Conservation (phyloP, 2,888 invertebrate genomes). For the Campoletis raptor region DNA sequence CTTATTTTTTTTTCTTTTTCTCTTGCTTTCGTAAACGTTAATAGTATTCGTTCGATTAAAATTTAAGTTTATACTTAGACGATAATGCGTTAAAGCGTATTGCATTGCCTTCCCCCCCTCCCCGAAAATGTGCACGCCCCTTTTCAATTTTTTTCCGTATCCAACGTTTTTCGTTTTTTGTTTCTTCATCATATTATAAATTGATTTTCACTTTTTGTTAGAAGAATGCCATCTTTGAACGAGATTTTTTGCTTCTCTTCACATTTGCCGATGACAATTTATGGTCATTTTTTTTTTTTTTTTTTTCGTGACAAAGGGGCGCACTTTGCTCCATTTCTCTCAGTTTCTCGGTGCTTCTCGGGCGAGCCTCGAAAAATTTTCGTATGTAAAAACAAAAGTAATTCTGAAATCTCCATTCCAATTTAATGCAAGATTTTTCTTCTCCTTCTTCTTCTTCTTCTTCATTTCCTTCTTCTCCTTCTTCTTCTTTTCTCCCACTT, state of each 20-base stretch:
- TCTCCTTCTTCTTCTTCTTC: not conserved
- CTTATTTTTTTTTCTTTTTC: constrained; percentile 6
- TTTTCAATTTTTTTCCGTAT: not conserved
- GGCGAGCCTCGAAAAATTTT: constrained; percentile 38
- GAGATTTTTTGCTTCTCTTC: not conserved
- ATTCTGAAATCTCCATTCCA: not conserved
- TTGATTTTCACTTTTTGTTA: not conserved
- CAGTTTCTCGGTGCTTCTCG: constrained; percentile 16
- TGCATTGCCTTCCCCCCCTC: constrained; percentile 89
- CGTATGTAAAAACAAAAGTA: not conserved
- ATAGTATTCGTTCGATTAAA: constrained; percentile 68
- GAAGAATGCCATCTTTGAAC: not conserved
- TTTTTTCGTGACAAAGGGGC: not conserved
- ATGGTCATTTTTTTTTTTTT: not conserved
- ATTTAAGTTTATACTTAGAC: constrained; percentile 81
- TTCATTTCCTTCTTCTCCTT: not conserved
- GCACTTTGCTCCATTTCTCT: not conserved
- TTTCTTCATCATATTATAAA: not conserved
- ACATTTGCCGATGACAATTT: not conserved
- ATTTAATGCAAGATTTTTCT: not conserved
- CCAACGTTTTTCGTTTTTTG: not conserved
- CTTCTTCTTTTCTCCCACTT: not conserved
- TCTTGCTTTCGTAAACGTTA: constrained; percentile 58
- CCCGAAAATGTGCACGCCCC: constrained; percentile 17
- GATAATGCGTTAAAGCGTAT: constrained; percentile 88